phyloP scores from a whole-genome alignment of 2,113 vertebrate species.

The Tor tambroides region DNA sequence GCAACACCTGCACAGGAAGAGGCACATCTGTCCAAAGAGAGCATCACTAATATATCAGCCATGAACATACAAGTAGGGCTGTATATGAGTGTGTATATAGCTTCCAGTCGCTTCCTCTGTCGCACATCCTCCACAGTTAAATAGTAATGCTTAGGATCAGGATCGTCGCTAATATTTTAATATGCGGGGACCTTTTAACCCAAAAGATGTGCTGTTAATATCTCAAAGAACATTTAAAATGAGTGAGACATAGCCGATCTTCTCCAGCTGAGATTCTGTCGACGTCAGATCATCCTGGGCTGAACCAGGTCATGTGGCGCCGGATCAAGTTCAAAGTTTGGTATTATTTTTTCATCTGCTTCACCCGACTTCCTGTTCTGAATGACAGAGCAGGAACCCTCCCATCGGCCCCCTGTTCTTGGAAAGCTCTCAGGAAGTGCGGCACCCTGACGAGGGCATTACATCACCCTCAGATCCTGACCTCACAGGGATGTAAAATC shows the following conservation, averaged over 20 bases:
- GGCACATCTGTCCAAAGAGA: conserved; percentile 67
- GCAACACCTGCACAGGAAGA: conserved; percentile 78
- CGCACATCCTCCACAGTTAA: conserved; percentile 4
- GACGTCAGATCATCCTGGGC: neutral
- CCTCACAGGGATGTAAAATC: conserved; percentile 70
- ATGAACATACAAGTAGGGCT: too few species aligned
- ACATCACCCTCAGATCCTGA: conserved; percentile 71
- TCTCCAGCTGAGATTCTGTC: neutral
- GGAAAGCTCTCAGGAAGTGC: conserved; percentile 68
- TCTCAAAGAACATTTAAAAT: neutral
- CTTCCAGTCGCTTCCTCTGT: neutral
- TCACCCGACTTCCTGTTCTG: conserved; percentile 47
- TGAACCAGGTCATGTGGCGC: neutral
- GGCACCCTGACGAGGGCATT: conserved; percentile 69
- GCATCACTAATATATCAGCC: conserved; percentile 51
- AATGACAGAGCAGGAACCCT: conserved; percentile 46
- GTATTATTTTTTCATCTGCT: conserved; percentile 35
- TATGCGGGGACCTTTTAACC: neutral
- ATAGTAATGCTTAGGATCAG: neutral
- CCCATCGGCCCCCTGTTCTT: conserved; percentile 56
- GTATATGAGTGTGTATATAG: neutral
- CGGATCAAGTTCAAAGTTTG: conserved; percentile 40
- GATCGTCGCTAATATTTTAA: neutral
- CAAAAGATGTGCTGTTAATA: neutral
- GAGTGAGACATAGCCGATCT: neutral